These are phyloP conservation scores for Anser brachyrhynchus DNA, from an alignment of 2,113 vertebrate genomes.

Conservation along the genomic window DNA sequence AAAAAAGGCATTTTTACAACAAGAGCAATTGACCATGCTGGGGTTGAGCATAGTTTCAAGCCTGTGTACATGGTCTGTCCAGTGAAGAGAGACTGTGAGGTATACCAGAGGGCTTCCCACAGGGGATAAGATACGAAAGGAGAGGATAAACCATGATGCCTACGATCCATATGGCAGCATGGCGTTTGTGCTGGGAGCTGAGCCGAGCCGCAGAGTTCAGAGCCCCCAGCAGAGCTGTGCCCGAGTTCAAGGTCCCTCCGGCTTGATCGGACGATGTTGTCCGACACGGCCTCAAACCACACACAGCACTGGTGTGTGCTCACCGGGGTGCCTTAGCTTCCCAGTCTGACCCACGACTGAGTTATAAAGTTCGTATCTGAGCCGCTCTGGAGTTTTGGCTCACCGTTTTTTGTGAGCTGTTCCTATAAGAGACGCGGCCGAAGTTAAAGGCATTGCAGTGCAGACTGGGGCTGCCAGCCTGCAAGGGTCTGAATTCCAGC, in stretches of 20 bases:
- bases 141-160: not conserved
- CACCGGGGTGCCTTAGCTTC: rapidly evolving
- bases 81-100: not conserved
- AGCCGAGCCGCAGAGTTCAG: conserved; percentile 9
- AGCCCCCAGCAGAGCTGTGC: not conserved
- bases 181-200: conserved; percentile 3
- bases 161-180: not conserved
- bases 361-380: not conserved
- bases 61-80: not conserved
- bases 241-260: conserved; percentile 33
- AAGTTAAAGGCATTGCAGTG: not conserved
- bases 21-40: not conserved
- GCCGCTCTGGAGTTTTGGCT: not conserved
- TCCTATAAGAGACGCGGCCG: rapidly evolving
- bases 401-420: not conserved
- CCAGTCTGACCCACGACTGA: rapidly evolving
- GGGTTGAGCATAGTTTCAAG: not conserved
- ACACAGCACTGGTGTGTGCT: not conserved
- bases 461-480: not conserved
- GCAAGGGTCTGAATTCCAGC: not conserved
- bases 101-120: conserved; percentile 19
- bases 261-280: not conserved
- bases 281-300: not conserved
- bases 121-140: conserved; percentile 40
- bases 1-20: not conserved